Percentiles rank a stretch among this genome's conserved stretches.
Evolutionary conservation across 2,113 vertebrate genomes (phyloP).

Genomic region (Cyanistes caeruleus): DNA sequence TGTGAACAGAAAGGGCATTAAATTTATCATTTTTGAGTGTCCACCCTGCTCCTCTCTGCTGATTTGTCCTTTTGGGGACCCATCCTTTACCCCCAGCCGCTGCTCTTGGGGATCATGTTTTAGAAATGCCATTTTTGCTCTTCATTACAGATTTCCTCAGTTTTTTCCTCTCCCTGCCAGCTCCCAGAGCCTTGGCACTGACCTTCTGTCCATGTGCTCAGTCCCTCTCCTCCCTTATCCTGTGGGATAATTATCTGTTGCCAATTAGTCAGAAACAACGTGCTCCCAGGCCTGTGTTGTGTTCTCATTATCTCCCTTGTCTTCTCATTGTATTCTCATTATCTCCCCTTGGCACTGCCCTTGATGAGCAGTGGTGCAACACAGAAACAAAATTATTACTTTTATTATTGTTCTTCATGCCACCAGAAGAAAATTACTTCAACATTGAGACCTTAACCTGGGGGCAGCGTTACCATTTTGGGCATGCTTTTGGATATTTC

Average conservation of each 20-base stretch:
- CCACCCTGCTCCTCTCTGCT: background rate
- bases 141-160: background rate
- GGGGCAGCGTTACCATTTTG: background rate
- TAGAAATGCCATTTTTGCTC: background rate
- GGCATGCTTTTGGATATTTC: fast-evolving
- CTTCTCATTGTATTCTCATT: background rate
- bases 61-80: background rate
- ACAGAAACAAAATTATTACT: background rate
- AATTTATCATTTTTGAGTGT: background rate
- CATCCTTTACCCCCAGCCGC: background rate
- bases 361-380: background rate
- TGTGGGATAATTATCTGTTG: background rate
- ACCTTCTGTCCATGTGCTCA: background rate
- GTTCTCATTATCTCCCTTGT: background rate
- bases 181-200: background rate
- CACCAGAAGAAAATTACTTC: background rate
- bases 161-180: background rate
- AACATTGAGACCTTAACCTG: background rate
- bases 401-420: background rate
- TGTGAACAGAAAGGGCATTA: background rate
- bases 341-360: background rate
- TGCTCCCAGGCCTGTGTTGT: background rate
- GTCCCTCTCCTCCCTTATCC: background rate
- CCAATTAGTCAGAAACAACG: background rate
- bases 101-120: background rate